Evolutionary conservation across 2,888 invertebrate species (phyloP).

Genomic region (Synanthedon tipuliformis): DNA sequence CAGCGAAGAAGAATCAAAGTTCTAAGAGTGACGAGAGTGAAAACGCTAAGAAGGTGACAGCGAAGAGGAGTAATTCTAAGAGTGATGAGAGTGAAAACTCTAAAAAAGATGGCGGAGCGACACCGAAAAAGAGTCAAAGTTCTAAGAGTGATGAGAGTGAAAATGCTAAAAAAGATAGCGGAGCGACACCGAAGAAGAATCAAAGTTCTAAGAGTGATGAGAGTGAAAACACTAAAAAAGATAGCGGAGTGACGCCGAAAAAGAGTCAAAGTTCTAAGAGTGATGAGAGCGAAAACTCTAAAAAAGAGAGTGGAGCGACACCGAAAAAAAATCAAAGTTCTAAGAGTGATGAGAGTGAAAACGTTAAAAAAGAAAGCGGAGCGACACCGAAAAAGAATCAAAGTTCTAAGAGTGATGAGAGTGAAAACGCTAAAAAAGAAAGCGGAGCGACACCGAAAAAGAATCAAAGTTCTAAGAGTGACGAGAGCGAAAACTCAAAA

Average conservation of each 20-base stretch:
- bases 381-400: too few species aligned
- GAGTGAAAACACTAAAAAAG: neutral
- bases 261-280: neutral
- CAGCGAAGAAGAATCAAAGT: neutral
- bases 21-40: neutral
- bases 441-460: too few species aligned
- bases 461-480: neutral
- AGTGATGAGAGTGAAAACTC: neutral
- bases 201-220: neutral
- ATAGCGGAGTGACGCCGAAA: neutral
- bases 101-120: neutral
- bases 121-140: too few species aligned
- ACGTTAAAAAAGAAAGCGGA: neutral
- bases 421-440: neutral
- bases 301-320: neutral
- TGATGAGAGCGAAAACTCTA: neutral
- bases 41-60: neutral
- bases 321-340: neutral
- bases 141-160: neutral
- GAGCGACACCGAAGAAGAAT: too few species aligned
- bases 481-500: neutral
- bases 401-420: neutral
- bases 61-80: neutral
- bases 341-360: neutral
- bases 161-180: neutral